Evolutionary conservation across 2,113 vertebrate genomes (phyloP).

Genomic region (Vicugna pacos): DNA sequence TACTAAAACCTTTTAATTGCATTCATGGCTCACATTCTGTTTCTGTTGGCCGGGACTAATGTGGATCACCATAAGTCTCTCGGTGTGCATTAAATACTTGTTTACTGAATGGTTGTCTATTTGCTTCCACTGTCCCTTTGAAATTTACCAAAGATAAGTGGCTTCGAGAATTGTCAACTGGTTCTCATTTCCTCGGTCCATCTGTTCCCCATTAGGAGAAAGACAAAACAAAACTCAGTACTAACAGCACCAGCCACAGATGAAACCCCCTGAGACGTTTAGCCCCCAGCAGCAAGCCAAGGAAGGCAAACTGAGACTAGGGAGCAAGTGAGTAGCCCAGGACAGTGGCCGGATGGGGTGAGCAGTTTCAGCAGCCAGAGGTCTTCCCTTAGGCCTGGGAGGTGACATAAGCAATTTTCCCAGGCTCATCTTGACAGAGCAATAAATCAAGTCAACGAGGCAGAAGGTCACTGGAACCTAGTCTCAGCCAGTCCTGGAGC

Average conservation of each 20-base stretch:
- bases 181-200: conserved; percentile 47
- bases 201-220: conserved; percentile 62
- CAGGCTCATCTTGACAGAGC: conserved; percentile 69
- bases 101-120: not conserved
- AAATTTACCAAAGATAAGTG: conserved; percentile 45
- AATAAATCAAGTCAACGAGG: conserved; percentile 66
- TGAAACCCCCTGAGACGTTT: not conserved
- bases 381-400: not conserved
- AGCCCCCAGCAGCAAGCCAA: not conserved
- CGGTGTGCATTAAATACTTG: not conserved
- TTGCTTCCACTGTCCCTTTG: conserved; percentile 24
- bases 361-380: not conserved
- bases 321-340: rapidly evolving
- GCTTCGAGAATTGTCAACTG: conserved; percentile 38
- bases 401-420: conserved; percentile 54
- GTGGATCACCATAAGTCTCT: not conserved
- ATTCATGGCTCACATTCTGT: not conserved
- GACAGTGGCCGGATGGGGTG: not conserved
- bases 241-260: not conserved
- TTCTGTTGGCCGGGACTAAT: not conserved
- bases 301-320: not conserved
- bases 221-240: conserved; percentile 50
- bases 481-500: not conserved
- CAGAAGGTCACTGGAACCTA: not conserved
- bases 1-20: not conserved